Evolutionary conservation across 2,888 invertebrate species (phyloP), one percentile per base, ranked within the genome.

Genomic region (Papilio protenor): DNA sequence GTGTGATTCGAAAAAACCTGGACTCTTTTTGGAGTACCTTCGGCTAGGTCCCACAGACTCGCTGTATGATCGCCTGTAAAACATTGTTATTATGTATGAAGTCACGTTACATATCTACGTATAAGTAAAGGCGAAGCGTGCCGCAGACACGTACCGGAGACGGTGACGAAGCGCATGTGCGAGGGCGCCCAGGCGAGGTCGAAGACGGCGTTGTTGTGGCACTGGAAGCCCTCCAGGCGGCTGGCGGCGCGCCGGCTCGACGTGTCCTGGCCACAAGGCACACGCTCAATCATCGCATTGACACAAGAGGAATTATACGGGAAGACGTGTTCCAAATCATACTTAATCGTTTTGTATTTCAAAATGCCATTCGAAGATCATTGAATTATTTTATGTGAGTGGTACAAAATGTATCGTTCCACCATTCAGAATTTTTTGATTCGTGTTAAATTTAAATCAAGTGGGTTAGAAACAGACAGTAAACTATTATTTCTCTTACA

Each of bases 191-290:
- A 99, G 0, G 97, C 97, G 75, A 98, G 88, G 89, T 98, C 98
- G 88, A 98, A 98, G 52, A 98, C 97, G 0, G 98, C 98, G 95
- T 98, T 98, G 84, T 95, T 96, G 90, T 98, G 98, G 79, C 96
- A 96, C 82, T 96, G 95, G 79, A 95, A 95, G 0, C 95, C 94
- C 69, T 93, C 93, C 55, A 96, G 83, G 0, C 91, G 84, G 70
- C 90, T 89, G 45, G 95, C 94, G 75, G 92, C 90, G 0, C 82
- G 81, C 40, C 88, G 83, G 71, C 85, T 90, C 12, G 91, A 91
- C 73, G 95, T 96, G 82, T 96, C 92, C 94, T 96, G 94, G 23
- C 83, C 85, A 66, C 66, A 33, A 52, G n/a, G 10, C 18, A 64
- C 45, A 27, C 14, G 5, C 18, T 23, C 40, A 55, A 5, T 18